A percentile compares a stretch with the other conserved stretches of the same genome.
phyloP scores from a whole-genome alignment of 2,888 invertebrate genomes.

The Hymenopus coronatus region DNA sequence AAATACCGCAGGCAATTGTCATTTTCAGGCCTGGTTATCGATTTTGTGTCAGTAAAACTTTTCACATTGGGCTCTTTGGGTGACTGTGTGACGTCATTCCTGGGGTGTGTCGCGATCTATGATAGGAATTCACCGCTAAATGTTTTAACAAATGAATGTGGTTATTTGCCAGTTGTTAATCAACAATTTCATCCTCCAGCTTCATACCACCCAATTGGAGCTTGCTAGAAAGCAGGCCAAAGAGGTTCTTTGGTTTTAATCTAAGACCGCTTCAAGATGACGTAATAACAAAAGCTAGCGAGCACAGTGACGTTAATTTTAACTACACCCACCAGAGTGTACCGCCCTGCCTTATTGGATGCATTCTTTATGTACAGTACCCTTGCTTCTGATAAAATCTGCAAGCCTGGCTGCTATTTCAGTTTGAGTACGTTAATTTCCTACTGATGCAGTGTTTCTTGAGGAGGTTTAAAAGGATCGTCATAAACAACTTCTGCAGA shows the following conservation, averaged over 20 bases:
- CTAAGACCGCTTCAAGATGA: neutral
- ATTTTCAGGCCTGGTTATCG: no score
- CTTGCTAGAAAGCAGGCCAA: neutral
- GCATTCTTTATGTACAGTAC: neutral
- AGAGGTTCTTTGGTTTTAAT: neutral
- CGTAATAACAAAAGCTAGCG: neutral
- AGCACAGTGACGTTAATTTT: neutral
- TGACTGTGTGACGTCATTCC: no score
- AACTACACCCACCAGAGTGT: neutral
- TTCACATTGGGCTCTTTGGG: no score
- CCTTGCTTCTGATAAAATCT: neutral
- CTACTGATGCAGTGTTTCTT: neutral
- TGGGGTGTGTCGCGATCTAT: no score
- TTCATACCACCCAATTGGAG: neutral
- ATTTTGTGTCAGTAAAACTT: no score
- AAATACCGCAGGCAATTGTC: no score
- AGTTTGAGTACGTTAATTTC: neutral
- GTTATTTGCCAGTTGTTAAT: no score
- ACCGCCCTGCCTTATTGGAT: neutral
- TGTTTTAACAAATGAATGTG: no score
- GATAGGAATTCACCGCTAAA: no score
- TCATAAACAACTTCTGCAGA: neutral
- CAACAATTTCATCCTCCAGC: no score
- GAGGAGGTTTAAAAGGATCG: neutral
- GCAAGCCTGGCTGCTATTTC: neutral